Percentiles rank a stretch among this genome's conserved stretches.
Evolutionary conservation across 2,113 vertebrate genomes (phyloP).

Genomic region (Actenoides lindsayi): DNA sequence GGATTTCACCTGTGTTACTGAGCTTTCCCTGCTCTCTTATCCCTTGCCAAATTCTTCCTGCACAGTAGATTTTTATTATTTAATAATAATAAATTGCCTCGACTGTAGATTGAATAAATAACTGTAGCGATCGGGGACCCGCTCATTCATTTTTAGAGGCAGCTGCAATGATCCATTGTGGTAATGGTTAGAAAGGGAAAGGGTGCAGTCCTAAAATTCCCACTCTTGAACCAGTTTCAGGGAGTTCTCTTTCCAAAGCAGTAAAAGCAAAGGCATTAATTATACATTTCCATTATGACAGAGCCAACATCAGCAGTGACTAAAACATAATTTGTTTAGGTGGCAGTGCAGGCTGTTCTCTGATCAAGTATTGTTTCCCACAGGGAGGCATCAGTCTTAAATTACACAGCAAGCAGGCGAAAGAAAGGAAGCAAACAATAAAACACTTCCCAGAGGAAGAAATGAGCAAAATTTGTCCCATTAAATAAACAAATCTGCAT

Average conservation of each 20-base stretch:
- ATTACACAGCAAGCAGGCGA: slow-evolving; percentile 76
- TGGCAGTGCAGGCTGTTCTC: slow-evolving; percentile 74
- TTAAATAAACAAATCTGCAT: slow-evolving; percentile 53
- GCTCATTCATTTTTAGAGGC: background rate
- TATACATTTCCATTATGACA: slow-evolving; percentile 78
- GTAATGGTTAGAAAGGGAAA: background rate
- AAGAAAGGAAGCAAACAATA: slow-evolving; percentile 73
- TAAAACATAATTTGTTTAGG: slow-evolving; percentile 78
- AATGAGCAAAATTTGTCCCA: slow-evolving; percentile 28
- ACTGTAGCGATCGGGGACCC: slow-evolving; percentile 1
- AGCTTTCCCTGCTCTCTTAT: slow-evolving; percentile 22
- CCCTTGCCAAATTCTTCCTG: slow-evolving; percentile 21
- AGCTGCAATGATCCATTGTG: background rate
- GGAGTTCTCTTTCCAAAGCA: slow-evolving; percentile 69
- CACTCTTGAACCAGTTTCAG: slow-evolving; percentile 63
- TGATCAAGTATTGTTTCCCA: slow-evolving; percentile 78
- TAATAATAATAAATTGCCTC: slow-evolving; percentile 6
- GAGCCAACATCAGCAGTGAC: slow-evolving; percentile 74
- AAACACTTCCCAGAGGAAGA: slow-evolving; percentile 54
- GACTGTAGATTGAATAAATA: slow-evolving; percentile 13
- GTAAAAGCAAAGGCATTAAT: slow-evolving; percentile 75
- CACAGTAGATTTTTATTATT: slow-evolving; percentile 45
- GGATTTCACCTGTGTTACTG: slow-evolving; percentile 32
- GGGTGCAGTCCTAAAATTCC: slow-evolving; percentile 30
- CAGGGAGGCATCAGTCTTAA: slow-evolving; percentile 76